Base-by-base conservation (phyloP, 2,113 vertebrate species). In the Tachysurus fulvidraco region DNA sequence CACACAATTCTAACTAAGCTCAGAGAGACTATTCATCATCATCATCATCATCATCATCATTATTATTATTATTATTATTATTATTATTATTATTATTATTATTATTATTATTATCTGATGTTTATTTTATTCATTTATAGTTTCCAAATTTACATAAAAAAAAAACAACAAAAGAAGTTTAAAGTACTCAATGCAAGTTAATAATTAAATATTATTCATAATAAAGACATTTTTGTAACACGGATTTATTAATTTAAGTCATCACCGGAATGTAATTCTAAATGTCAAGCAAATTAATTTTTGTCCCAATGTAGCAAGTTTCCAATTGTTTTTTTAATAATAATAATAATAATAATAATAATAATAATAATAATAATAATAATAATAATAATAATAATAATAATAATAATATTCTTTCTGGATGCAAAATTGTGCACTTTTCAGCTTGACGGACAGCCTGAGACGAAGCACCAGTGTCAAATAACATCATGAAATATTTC, bases 361-460 rank as follows among this genome's bases (percentile, higher is more conserved):
- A 71, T 71, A 41, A 36, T 36, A 36, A 36, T 69, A 36, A 69
- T 71, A 44, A 71, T 71, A 73, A 74, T 23, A 25, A 74, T 74
- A 25, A 50, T 74, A 25, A 76, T 50, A 50, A 76, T 76, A 28
- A 54, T 28, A 30, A 78, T 79, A 19, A 57, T 55, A 19, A 78
- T 30, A 4, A 55, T 78, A 10, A 55, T 21, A 28, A 13, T 28
- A 30, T 30, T 8, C 76, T 79, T n/a, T 79, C 76, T 78, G 76
- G 76, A 55, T 55, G 25, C 23, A 71, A 67, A 30, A 71, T 30
- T 41, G 36, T 28, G 14, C 36, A 78, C 69, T 83, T 89, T 59
- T 80, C 85, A 87, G 83, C 84, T 87, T 85, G 78, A 84, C 19
- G 54, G 83, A 81, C 16, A 52, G 67, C n/a, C 52, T 57, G 52